These are phyloP conservation scores for Sepiola atlantica DNA, from an alignment of 2,888 invertebrate genomes.

Conservation along the genomic window DNA sequence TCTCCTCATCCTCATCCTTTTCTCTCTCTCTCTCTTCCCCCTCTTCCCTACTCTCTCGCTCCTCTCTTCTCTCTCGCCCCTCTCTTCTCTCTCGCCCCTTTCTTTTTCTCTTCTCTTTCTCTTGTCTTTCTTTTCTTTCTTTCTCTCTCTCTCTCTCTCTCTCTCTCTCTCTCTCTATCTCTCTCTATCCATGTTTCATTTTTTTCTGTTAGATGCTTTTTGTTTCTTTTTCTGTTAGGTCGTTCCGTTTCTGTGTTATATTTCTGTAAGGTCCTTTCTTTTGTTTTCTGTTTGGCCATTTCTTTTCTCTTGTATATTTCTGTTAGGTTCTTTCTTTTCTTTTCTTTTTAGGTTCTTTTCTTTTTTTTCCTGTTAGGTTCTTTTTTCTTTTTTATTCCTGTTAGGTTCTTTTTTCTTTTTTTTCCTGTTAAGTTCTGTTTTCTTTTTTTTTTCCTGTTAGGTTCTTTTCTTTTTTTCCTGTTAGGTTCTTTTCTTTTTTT, in stretches of 20 bases:
- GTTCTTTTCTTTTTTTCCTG: too few relatives aligned
- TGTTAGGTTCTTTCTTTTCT: too few relatives aligned
- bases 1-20: neutral
- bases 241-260: neutral
- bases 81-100: neutral
- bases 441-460: too few relatives aligned
- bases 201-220: fast-evolving
- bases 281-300: neutral
- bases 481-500: too few relatives aligned
- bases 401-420: too few relatives aligned
- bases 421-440: too few relatives aligned
- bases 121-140: fast-evolving
- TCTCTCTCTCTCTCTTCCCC: neutral
- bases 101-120: fast-evolving
- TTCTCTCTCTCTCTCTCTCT: neutral
- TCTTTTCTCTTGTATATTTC: too few relatives aligned
- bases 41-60: neutral
- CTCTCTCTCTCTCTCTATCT: neutral
- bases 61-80: neutral
- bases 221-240: fast-evolving
- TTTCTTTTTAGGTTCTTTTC: too few relatives aligned
- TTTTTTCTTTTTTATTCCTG: too few relatives aligned
- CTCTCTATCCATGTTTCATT: neutral
- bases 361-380: too few relatives aligned
- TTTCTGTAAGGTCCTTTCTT: fast-evolving